Evolutionary conservation across 2,797 vertebrate species (phyloP).

Genomic region (Vespertilio murinus): DNA sequence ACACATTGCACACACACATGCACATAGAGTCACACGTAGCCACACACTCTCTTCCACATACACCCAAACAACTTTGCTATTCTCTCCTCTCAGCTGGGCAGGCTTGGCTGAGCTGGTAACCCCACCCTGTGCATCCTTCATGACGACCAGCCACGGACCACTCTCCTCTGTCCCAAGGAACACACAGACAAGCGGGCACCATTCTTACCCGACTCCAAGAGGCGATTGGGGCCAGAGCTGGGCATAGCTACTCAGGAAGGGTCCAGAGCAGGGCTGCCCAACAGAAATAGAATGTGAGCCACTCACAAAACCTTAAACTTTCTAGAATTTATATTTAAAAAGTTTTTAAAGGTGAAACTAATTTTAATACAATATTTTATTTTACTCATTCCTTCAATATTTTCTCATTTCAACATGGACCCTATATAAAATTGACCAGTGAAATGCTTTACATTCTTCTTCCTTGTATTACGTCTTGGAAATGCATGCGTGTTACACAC

Average conservation of each 20-base stretch:
- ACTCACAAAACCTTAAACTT: background rate
- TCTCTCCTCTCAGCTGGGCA: background rate
- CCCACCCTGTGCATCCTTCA: accelerated
- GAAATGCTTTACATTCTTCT: background rate
- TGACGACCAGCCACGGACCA: accelerated
- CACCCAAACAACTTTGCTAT: background rate
- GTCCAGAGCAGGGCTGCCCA: accelerated
- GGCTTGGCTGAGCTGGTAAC: too few species aligned
- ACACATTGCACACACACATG: background rate
- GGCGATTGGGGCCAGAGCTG: accelerated
- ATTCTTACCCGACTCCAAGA: accelerated
- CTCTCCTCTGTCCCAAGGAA: background rate
- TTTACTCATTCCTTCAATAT: background rate
- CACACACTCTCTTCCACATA: too few species aligned
- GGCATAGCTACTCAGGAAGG: background rate
- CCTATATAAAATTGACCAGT: background rate
- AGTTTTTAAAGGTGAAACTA: background rate
- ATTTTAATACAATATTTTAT: background rate
- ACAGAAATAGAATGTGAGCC: background rate
- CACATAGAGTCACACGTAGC: background rate
- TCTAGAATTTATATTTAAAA: background rate
- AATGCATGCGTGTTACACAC: accelerated
- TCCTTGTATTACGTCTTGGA: background rate
- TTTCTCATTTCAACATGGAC: background rate
- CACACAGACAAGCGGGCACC: accelerated